These are phyloP conservation scores for Manacus vitellinus DNA, from an alignment of 2,113 vertebrate species.

Conservation along the genomic window DNA sequence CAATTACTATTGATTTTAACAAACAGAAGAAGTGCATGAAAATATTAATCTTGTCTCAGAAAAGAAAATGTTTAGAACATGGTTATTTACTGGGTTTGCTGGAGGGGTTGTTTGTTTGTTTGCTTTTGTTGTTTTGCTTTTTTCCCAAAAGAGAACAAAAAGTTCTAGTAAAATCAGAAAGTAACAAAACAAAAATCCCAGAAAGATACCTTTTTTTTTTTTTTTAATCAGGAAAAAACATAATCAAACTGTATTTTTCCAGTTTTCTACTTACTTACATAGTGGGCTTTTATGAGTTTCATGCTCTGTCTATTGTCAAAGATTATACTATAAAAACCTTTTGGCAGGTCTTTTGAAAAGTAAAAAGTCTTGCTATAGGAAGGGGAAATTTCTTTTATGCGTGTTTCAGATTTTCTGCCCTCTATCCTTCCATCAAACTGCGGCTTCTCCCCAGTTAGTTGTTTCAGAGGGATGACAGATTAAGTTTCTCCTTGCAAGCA, in stretches of 20 bases:
- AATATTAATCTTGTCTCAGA: background rate
- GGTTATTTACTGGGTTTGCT: background rate
- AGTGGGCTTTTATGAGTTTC: background rate
- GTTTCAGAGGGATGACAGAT: background rate
- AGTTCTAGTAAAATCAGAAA: background rate
- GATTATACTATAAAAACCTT: background rate
- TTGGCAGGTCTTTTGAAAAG: background rate
- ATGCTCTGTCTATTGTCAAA: background rate
- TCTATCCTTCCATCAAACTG: background rate
- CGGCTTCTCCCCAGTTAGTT: background rate
- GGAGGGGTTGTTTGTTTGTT: rapidly evolving
- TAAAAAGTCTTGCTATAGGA: background rate
- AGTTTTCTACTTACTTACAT: background rate
- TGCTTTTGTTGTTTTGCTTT: background rate
- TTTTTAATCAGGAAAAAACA: background rate
- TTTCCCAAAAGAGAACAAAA: background rate
- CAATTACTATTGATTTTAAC: background rate
- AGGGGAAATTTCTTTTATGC: background rate
- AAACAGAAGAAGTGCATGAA: background rate
- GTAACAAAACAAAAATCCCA: background rate
- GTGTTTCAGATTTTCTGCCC: background rate
- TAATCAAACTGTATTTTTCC: background rate
- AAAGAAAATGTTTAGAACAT: background rate
- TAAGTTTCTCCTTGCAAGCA: background rate
- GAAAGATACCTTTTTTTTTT: background rate